phyloP scores from a whole-genome alignment of 2,797 vertebrate species.

The Petrocephalus sullivani region DNA sequence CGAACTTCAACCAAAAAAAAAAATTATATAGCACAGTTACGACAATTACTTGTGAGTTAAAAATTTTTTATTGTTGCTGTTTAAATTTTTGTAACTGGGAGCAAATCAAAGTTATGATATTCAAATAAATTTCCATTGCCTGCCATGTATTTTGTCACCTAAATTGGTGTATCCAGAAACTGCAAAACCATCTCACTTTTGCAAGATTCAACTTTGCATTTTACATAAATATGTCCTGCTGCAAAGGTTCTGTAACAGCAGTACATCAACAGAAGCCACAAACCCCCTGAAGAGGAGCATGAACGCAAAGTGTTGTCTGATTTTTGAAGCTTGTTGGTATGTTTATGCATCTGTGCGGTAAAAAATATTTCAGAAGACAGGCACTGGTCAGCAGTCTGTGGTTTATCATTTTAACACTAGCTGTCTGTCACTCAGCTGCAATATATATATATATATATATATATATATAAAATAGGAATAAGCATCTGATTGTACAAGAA shows the following conservation, averaged over 20 bases:
- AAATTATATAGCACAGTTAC: not conserved
- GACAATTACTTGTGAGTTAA: not conserved
- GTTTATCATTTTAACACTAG: not conserved
- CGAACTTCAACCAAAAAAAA: constrained; percentile 30
- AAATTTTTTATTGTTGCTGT: not conserved
- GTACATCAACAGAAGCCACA: not conserved
- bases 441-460: constrained; percentile 19
- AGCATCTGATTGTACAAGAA: constrained; percentile 70
- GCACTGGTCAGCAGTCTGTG: not conserved
- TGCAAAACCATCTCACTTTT: not conserved
- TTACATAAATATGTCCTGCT: not conserved
- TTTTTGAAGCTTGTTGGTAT: not conserved
- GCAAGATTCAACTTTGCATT: not conserved
- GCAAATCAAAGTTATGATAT: not conserved
- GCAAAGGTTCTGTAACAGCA: not conserved
- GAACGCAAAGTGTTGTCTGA: not conserved
- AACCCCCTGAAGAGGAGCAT: not conserved
- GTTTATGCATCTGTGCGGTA: not conserved
- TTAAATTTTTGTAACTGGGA: not conserved
- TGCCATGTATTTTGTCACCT: not conserved
- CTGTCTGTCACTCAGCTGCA: not conserved
- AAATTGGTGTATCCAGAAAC: not conserved
- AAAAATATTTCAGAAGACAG: not conserved
- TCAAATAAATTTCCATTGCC: not conserved
- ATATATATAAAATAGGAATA: constrained; percentile 15